Base-by-base conservation (phyloP, 2,797 vertebrate genomes). In the Peromyscus eremicus region DNA sequence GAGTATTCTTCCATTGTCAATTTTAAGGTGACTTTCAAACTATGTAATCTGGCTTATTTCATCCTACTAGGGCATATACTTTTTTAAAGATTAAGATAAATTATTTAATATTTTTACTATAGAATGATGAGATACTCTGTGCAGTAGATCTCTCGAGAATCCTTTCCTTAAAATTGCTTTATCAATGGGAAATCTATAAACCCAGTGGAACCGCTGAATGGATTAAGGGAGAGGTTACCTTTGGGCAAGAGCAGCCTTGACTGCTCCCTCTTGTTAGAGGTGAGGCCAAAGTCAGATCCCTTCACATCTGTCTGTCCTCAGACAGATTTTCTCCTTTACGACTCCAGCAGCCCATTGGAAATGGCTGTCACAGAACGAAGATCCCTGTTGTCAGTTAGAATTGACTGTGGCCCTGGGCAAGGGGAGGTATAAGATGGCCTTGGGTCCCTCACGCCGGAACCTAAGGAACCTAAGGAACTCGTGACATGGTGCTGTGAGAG, bases 61-160 rank as follows among this genome's bases (percentile, higher is more conserved):
- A 85, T 95, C 40, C 7, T 55, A 14, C 23, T 57, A 93, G 9
- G 2, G 19, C 52, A 62, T 10, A 43, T 13, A 8, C 5, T 19
- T 94, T 94, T 70, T 95, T 76, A 14, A 92, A 94, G 88, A 70
- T 75, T 9, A 88, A 88, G 75, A 46, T 46, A 13, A 87, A 84
- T 19, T 64, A 55, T 32, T 75, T 17, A 40, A 11, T 49, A 49
- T 96, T 23, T 75, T 92, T 13, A 21, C 34, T 82, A 37, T 89
- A 88, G 80, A 87, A 73, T 87, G 17, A 77, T 80, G 62, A 37
- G 52, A 77, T 10, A 5, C 1, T 6, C 3, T 34, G 14, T 29
- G 6, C 25, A 64, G 19, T 25, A 11, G 25, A 11, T 81, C 55
- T 75, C 57, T 34, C 11, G 81, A 89, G 83, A 93, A 43, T 37